These are phyloP conservation scores for Lissonota sp. DNA, from an alignment of 2,888 invertebrate genomes.

Conservation along the genomic window DNA sequence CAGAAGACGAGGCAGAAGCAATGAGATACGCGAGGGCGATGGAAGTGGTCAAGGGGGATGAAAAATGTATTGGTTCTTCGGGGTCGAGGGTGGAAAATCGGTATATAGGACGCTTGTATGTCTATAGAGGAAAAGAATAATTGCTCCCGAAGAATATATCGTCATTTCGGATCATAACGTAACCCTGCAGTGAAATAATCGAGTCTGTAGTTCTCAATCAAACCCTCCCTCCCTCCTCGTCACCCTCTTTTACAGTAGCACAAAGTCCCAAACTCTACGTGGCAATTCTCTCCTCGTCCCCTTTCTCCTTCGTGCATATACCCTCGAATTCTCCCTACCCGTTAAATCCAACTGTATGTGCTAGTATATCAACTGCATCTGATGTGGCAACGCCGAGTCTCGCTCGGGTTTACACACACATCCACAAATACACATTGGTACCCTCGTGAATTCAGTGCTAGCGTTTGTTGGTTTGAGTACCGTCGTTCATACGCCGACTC, in stretches of 20 bases:
- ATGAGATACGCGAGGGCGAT: not conserved
- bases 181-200: constrained; percentile 47
- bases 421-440: not conserved
- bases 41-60: constrained; percentile 28
- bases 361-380: constrained; percentile 22
- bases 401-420: not conserved
- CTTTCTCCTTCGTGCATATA: constrained; percentile 2
- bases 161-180: constrained; percentile 46
- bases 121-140: constrained; percentile 47
- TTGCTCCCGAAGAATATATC: constrained; percentile 51
- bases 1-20: not conserved
- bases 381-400: constrained; percentile 34
- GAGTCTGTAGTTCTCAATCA: constrained; percentile 32
- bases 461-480: not conserved
- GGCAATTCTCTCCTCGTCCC: constrained; percentile 16
- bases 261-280: constrained; percentile 13
- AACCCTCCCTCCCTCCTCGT: constrained; percentile 15
- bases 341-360: not conserved
- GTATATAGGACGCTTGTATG: not conserved
- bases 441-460: constrained; percentile 26
- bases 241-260: not conserved
- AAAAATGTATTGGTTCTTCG: not conserved
- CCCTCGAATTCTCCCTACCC: not conserved
- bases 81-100: not conserved
- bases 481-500: constrained; percentile 27